These are phyloP conservation scores for Alligator sinensis DNA, from an alignment of 2,113 vertebrate genomes.

Conservation along the genomic window DNA sequence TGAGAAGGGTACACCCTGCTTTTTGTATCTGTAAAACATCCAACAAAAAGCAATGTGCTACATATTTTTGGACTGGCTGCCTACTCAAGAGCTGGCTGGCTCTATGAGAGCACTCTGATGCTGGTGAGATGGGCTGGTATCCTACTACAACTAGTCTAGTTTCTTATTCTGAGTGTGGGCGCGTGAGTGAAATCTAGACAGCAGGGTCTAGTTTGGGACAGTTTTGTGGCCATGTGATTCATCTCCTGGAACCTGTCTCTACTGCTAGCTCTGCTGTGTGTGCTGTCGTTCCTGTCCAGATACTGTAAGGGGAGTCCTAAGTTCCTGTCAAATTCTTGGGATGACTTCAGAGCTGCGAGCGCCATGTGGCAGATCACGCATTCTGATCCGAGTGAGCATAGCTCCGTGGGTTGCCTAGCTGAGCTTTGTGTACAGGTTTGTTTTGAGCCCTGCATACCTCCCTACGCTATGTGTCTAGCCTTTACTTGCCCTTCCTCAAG, in stretches of 20 bases:
- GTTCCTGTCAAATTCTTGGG: conserved; percentile 11
- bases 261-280: background rate
- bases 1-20: too few relatives aligned
- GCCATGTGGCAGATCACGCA: conserved; percentile 55
- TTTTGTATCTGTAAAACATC: background rate
- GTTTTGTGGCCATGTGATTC: conserved; percentile 28
- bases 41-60: background rate
- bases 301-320: conserved; percentile 41
- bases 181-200: conserved; percentile 12
- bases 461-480: conserved; percentile 1
- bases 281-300: background rate
- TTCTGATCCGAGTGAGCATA: background rate
- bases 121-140: conserved; percentile 32
- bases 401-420: conserved; percentile 11
- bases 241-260: background rate
- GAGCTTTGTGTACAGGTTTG: background rate
- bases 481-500: conserved; percentile 56
- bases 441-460: conserved; percentile 38
- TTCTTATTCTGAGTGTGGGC: conserved; percentile 15
- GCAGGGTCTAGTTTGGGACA: conserved; percentile 16
- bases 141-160: background rate
- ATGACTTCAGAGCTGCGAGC: conserved; percentile 40
- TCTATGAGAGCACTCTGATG: conserved; percentile 21
- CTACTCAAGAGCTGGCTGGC: conserved; percentile 4
- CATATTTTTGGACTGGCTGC: background rate